Evolutionary conservation across 2,888 invertebrate species (phyloP).

Genomic region (Barypeithes pellucidus): DNA sequence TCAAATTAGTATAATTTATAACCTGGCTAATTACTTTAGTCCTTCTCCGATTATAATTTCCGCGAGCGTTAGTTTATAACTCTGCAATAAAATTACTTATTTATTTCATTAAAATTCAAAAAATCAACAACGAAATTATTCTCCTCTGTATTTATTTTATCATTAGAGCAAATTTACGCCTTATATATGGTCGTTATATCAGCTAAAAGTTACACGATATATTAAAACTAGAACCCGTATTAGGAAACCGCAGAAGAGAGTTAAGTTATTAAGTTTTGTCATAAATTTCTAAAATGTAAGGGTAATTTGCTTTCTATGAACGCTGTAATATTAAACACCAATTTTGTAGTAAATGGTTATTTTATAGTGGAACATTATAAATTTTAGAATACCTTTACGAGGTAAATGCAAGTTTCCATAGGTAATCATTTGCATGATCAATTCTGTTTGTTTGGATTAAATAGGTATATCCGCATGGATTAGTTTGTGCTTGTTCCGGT

Average conservation of each 20-base stretch:
- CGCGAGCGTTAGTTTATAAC: no score
- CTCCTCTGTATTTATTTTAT: conserved; percentile 11
- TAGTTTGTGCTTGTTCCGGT: no score
- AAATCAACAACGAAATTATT: neutral
- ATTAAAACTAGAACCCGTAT: conserved; percentile 30
- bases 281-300: conserved; percentile 53
- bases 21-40: no score
- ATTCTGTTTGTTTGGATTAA: no score
- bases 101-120: no score
- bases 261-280: conserved; percentile 53
- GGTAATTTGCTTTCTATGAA: conserved; percentile 55
- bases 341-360: conserved; percentile 51
- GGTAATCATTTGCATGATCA: no score
- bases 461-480: no score
- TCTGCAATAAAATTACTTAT: no score
- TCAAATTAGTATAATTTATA: no score
- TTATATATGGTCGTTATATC: conserved; percentile 27
- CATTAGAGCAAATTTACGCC: conserved; percentile 18
- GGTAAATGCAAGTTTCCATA: neutral
- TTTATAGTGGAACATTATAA: conserved; percentile 4
- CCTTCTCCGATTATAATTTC: no score
- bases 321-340: conserved; percentile 55
- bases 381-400: neutral
- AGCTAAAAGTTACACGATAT: conserved; percentile 33
- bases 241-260: conserved; percentile 30